Evolutionary conservation across 1,140 invertebrate genomes (phyloP).

Genomic region (Neodiprion fabricii): DNA sequence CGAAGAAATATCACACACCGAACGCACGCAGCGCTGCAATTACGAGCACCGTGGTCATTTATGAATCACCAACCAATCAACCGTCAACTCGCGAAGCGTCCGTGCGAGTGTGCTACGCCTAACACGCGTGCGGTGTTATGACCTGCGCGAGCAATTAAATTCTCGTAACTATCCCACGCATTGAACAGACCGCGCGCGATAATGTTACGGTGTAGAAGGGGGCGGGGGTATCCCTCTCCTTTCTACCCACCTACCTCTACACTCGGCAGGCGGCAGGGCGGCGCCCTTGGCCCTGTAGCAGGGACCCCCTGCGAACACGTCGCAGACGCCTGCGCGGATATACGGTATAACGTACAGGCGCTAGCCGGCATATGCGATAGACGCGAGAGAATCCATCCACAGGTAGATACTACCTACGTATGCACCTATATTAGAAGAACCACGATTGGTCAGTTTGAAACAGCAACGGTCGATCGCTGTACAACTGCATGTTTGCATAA

Average conservation of each 20-base stretch:
- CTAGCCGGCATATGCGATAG: too few species aligned
- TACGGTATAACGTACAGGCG: background rate
- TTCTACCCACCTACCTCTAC: too few species aligned
- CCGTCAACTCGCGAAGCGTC: constrained; percentile 32
- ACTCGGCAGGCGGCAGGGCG: too few species aligned
- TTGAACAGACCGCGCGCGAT: constrained; percentile 42
- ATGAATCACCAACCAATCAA: constrained; percentile 51
- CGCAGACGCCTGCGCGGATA: constrained; percentile 35
- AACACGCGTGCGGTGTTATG: constrained; percentile 1
- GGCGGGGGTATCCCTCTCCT: constrained; percentile 17
- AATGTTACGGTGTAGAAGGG: constrained; percentile 34
- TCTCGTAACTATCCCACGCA: constrained; percentile 37
- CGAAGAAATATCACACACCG: too few species aligned
- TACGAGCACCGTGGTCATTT: background rate
- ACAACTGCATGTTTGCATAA: too few species aligned
- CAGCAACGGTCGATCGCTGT: too few species aligned
- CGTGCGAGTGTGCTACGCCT: constrained; percentile 14
- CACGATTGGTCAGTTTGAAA: too few species aligned
- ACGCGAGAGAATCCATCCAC: too few species aligned
- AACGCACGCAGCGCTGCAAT: too few species aligned
- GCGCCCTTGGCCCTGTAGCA: constrained; percentile 31
- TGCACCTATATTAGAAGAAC: too few species aligned
- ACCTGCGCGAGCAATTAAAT: constrained; percentile 35
- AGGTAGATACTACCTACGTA: too few species aligned
- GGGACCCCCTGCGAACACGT: constrained; percentile 35